Evolutionary conservation across 1,140 invertebrate species (phyloP).

Genomic region (Plutomurus gul): DNA sequence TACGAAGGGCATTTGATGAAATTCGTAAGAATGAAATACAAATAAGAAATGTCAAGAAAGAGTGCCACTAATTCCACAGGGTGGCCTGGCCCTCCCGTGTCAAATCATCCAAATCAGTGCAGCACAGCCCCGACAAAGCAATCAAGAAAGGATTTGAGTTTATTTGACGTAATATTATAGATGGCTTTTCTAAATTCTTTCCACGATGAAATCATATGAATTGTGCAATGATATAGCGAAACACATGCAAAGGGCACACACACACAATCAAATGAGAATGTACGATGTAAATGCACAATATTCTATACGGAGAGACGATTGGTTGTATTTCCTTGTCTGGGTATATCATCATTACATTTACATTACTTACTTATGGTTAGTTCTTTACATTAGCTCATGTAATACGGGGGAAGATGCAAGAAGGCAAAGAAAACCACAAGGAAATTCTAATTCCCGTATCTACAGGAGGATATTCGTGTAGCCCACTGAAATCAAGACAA

Average conservation of each 20-base stretch:
- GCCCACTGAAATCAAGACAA: not conserved
- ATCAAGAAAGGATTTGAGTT: conserved; percentile 28
- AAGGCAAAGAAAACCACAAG: not conserved
- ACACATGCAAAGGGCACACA: too few species aligned
- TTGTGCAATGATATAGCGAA: too few species aligned
- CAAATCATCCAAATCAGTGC: conserved; percentile 2
- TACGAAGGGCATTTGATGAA: too few species aligned
- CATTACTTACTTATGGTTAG: not conserved
- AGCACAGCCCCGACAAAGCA: not conserved
- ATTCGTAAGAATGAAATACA: too few species aligned
- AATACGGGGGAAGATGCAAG: not conserved
- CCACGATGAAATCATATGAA: not conserved
- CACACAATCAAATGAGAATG: not conserved
- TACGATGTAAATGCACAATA: not conserved
- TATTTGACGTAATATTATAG: conserved; percentile 14
- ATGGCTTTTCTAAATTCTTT: not conserved
- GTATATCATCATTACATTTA: not conserved
- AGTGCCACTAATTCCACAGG: not conserved
- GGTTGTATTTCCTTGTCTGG: not conserved
- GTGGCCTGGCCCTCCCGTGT: not conserved
- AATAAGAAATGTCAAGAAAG: too few species aligned
- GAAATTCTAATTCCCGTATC: not conserved
- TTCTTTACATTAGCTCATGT: not conserved
- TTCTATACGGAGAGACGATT: not conserved
- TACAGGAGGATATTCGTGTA: not conserved